These are phyloP conservation scores for Melinopterus prodromus DNA, from an alignment of 2,888 invertebrate genomes.

Conservation along the genomic window DNA sequence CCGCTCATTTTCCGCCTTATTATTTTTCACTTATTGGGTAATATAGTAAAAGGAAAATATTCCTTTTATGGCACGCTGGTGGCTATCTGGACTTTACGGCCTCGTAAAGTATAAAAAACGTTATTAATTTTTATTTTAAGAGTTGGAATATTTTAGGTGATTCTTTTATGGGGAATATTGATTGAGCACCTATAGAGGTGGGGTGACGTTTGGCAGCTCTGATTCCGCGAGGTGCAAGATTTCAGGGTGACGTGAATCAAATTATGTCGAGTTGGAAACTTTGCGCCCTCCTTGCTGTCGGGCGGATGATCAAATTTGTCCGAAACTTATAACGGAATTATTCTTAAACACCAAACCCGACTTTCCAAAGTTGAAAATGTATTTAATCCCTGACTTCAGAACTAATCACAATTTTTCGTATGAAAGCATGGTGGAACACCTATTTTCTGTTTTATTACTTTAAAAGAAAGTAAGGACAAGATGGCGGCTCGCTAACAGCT, in stretches of 20 bases:
- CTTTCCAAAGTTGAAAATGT: background rate
- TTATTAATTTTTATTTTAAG: too few species aligned
- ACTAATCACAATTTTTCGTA: too few species aligned
- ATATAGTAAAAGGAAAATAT: background rate
- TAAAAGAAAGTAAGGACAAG: too few species aligned
- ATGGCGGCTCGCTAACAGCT: too few species aligned
- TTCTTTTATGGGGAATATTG: background rate
- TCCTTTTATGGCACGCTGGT: background rate
- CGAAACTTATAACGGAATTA: background rate
- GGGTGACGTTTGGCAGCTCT: background rate
- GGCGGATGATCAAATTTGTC: background rate
- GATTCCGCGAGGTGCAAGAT: background rate
- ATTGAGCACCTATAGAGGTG: background rate
- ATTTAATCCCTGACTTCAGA: background rate
- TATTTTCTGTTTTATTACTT: too few species aligned
- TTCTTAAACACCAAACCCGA: background rate
- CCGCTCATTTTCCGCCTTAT: background rate
- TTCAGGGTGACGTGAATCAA: background rate
- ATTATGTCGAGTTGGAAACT: background rate
- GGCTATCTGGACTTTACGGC: background rate
- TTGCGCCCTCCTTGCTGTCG: background rate
- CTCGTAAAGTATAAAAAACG: background rate
- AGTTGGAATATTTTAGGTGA: background rate
- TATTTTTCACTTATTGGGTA: background rate
- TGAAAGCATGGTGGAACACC: too few species aligned